Base-by-base conservation (phyloP, 2,888 invertebrate species). In the Acleris cristana region DNA sequence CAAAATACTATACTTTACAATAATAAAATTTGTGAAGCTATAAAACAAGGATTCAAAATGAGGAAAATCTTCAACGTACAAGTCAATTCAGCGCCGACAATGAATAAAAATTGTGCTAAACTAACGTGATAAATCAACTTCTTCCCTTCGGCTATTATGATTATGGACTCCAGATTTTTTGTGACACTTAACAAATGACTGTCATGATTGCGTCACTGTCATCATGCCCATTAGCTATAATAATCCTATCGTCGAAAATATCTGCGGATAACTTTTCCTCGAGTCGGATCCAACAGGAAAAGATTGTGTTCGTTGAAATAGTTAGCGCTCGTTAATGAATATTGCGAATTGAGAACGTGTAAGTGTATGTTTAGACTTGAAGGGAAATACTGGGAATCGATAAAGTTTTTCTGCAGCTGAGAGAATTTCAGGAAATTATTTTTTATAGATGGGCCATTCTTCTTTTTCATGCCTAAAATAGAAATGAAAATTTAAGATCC, bases 281-380 rank as follows among this genome's bases (percentile, higher is more conserved):
- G n/a, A 54, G 40, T 40, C 45, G 34, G n/a, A 4, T 21, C 48
- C 16, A 30, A 45, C 19, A 63, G 48, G 59, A 64, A 60, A 55
- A 54, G 16, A 26, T 40, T 60, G 48, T 18, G 26, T 65, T 65
- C 65, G n/a, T 34, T 65, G 65, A 56, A 61, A 26, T 52, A 26
- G 55, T 65, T 65, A 61, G 65, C 30, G 10, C 16, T 51, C 16
- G 57, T 26, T 64, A 60, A 65, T 55, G 60, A 60, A 55, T 60
- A 12, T 55, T 18, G 48, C 18, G 18, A 48, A 18, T n/a, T 4
- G 51, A 21, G 51, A 51, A 12, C n/a, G 3, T 4, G 51, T 7
- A 3, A 45, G 16, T 34, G 12, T 40, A 40, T 10, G 8, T 12
- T 40, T 16, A 48, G 7, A 48, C 8, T 18, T 48, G 48, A 14